phyloP scores from a whole-genome alignment of 1,140 invertebrate species.

The Drosophila pectinifera region DNA sequence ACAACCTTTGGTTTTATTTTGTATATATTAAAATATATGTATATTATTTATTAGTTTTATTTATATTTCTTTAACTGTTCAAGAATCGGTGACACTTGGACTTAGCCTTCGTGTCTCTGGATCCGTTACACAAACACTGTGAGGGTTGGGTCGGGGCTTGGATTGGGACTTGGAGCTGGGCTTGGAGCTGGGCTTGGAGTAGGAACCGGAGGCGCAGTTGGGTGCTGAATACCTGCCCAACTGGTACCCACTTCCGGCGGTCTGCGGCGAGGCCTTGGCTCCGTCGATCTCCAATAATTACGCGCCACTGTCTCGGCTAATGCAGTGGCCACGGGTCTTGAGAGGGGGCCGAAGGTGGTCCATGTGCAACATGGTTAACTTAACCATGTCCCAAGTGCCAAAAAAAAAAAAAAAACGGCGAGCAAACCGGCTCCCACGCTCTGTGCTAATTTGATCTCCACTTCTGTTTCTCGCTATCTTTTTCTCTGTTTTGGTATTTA shows the following conservation, averaged over 20 bases:
- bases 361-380: constrained; percentile 53
- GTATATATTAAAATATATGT: neutral
- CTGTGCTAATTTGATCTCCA: constrained; percentile 81
- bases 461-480: constrained; percentile 51
- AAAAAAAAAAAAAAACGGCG: constrained; percentile 8
- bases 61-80: neutral
- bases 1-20: neutral
- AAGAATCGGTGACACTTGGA: constrained; percentile 31
- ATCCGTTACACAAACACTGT: constrained; percentile 58
- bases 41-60: neutral
- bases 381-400: constrained; percentile 41
- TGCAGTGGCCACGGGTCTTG: constrained; percentile 67
- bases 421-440: constrained; percentile 79
- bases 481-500: constrained; percentile 58
- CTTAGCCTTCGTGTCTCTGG: constrained; percentile 26
- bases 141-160: constrained; percentile 6
- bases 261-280: constrained; percentile 59
- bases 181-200: constrained; percentile 6
- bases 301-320: constrained; percentile 57
- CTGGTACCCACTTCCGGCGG: constrained; percentile 73
- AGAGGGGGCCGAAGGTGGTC: constrained; percentile 16
- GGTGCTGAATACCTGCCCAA: constrained; percentile 52
- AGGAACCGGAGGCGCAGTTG: constrained; percentile 13
- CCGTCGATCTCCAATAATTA: constrained; percentile 64
- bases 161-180: neutral